phyloP scores from a whole-genome alignment of 2,113 vertebrate species.

The Genyomyrus donnyi region DNA sequence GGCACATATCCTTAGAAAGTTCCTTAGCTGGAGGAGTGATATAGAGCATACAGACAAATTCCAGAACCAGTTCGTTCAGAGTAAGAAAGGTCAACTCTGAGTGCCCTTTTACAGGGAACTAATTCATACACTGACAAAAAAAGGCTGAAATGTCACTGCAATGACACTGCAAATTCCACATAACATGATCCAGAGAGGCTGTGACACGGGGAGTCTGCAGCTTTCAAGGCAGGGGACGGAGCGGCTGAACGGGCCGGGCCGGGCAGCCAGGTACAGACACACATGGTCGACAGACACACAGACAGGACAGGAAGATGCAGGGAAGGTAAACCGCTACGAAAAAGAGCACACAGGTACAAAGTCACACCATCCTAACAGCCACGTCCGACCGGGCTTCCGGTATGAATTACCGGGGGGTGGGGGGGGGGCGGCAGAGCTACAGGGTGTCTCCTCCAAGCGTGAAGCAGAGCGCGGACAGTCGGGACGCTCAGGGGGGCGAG shows the following conservation, averaged over 20 bases:
- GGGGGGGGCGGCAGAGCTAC: no score
- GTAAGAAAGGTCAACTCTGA: not conserved
- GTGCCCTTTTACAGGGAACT: not conserved
- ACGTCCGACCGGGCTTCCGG: not conserved
- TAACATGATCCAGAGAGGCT: not conserved
- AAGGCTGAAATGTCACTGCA: not conserved
- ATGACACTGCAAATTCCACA: not conserved
- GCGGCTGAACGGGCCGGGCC: not conserved
- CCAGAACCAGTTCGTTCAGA: not conserved
- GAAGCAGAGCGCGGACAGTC: no score
- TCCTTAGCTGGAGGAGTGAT: not conserved
- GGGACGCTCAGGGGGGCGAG: no score
- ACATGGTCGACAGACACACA: not conserved
- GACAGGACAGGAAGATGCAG: not conserved
- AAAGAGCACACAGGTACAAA: not conserved
- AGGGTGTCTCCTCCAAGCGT: no score
- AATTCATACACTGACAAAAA: not conserved
- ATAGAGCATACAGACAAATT: not conserved
- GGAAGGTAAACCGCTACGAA: not conserved
- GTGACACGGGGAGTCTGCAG: not conserved
- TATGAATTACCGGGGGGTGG: no score
- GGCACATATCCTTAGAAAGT: not conserved
- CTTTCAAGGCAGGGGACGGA: not conserved
- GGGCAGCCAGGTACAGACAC: not conserved
- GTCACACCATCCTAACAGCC: not conserved